Base-by-base conservation (phyloP, 2,888 invertebrate species). In the Odontothrips loti region DNA sequence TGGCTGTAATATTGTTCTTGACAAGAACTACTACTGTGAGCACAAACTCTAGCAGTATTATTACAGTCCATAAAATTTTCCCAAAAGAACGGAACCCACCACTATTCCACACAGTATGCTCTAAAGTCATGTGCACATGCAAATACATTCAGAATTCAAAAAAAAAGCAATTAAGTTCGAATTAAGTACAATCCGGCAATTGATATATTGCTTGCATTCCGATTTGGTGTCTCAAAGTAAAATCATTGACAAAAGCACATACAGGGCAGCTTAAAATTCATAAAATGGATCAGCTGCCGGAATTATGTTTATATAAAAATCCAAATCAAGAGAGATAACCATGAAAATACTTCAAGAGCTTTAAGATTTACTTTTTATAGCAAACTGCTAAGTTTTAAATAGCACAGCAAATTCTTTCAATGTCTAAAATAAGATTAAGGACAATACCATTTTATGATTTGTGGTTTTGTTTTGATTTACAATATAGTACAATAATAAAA, bases 381-480 rank as follows among this genome's bases (percentile, higher is more conserved):
- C 68, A 68, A 68, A 68, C 23, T 68, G 68, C 63, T 63, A 68
- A 23, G 23, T 23, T 68, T 68, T 68, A 23, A 68, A 68, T 68
- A 23, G 68, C 68, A 23, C 68, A 68, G 68, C 68, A 68, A 68
- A 68, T 23, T 68, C 23, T 23, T 68, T n/a, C 3, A 68, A 68
- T 11, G 11, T 68, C 68, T 68, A 68, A 23, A 68, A 68, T 23
- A 68, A 11, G n/a, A 68, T 20, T 68, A 68, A 68, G 68, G 68
- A 68, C 68, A 68, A 68, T 68, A 68, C 68, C 68, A 23, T 68
- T 68, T 68, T 23, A 68, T 68, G 68, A 68, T 68, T 68, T 68
- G 68, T 68, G 23, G 23, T 23, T 68, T 68, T 68, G 68, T 68
- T 68, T 68, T 68, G 68, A 68, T 68, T 68, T 68, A 68, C 68